Percentiles rank a stretch among this genome's conserved stretches.
Conservation (phyloP, 2,888 invertebrate genomes). For the Brassicogethes aeneus region DNA sequence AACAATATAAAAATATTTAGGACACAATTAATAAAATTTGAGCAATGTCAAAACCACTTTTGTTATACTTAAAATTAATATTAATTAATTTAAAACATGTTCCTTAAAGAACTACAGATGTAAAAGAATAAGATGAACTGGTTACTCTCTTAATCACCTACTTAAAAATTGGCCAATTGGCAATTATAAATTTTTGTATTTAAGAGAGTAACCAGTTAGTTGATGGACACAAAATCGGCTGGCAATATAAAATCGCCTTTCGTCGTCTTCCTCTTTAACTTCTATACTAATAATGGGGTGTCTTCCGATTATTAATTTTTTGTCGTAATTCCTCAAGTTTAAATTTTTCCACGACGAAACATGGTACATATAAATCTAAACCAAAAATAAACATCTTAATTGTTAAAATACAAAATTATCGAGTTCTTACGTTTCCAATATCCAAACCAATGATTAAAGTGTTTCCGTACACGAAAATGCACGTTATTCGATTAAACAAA, state of each 20-base stretch:
- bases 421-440: constrained; percentile 32
- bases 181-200: constrained; percentile 1
- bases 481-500: constrained; percentile 33
- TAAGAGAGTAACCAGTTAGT: constrained; percentile 23
- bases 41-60: too few species aligned
- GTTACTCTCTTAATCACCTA: too few species aligned
- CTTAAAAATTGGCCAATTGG: too few species aligned
- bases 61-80: too few species aligned
- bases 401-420: constrained; percentile 4
- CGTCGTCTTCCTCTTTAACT: constrained; percentile 29
- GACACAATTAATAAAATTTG: too few species aligned
- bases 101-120: too few species aligned
- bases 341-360: constrained; percentile 37
- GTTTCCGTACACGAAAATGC: constrained; percentile 37
- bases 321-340: constrained; percentile 32
- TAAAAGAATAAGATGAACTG: too few species aligned
- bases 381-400: constrained; percentile 9
- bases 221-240: constrained; percentile 35
- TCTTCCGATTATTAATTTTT: constrained; percentile 32
- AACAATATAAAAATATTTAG: too few species aligned
- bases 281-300: constrained; percentile 36
- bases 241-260: constrained; percentile 34
- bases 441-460: constrained; percentile 35
- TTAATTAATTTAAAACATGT: too few species aligned
- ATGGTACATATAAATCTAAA: constrained; percentile 36